Evolutionary conservation across 2,888 invertebrate genomes (phyloP), one percentile per base, ranked within the genome.

Genomic region (Trisateles emortualis): DNA sequence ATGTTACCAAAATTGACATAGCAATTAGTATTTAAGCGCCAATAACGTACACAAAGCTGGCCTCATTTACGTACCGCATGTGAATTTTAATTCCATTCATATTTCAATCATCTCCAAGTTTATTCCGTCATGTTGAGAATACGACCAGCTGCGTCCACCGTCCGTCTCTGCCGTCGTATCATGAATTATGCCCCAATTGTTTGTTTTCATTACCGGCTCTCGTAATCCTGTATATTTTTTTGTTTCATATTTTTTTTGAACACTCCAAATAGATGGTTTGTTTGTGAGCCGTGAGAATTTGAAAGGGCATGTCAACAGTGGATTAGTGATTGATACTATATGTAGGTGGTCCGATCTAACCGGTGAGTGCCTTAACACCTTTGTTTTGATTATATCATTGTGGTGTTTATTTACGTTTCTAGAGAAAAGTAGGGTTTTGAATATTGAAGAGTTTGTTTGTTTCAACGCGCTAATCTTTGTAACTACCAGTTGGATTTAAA

Each of bases 201-300:
- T 88, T 87, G 79, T 88, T 89, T 88, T 86, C 78, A 79, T 85
- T 74, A 76, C 75, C 77, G 80, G 73, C 83, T 76, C 78, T 75
- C 66, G 82, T 86, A 85, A 84, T 84, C 79, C 81, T 75, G 67
- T 71, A 72, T 79, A 74, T 69, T 81, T 86, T n/a, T 87, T 84
- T 84, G 81, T 84, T 79, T 79, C 71, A 78, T 64, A 63, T 76
- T 82, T 82, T n/a, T 79, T 79, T 76, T 64, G 59, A 66, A 58
- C 81, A 81, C 83, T 84, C 78, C 72, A 83, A 86, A 85, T 87
- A 84, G 81, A 84, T 79, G 70, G 80, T 80, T 83, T 84, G 78
- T 82, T 84, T 84, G 76, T 75, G 77, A 72, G 68, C 82, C 88
- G 88, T 88, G 88, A 87, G 88, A 90, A 86, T 84, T 82, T 78